A percentile compares a stretch with the other conserved stretches of the same genome.
phyloP scores from a whole-genome alignment of 2,888 invertebrate genomes.

The Electrophaes corylata region DNA sequence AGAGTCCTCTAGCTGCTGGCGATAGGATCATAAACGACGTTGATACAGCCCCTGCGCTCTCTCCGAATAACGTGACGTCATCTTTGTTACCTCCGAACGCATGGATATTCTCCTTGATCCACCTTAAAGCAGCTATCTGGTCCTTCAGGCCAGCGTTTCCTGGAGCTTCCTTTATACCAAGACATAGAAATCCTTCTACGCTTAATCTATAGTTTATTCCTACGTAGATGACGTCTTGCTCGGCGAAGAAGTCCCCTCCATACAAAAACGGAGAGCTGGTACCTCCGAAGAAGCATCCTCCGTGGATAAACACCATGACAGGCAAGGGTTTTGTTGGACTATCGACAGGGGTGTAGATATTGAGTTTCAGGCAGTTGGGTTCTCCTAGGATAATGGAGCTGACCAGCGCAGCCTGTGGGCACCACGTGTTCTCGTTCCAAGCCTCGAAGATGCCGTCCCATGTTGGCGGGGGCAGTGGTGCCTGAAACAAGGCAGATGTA shows the following conservation, averaged over 20 bases:
- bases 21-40: slow-evolving; percentile 69
- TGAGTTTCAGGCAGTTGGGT: slow-evolving; percentile 70
- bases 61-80: slow-evolving; percentile 74
- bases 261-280: slow-evolving; percentile 84
- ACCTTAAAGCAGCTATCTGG: slow-evolving; percentile 71
- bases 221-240: slow-evolving; percentile 84
- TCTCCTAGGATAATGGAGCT: slow-evolving; percentile 54
- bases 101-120: slow-evolving; percentile 70
- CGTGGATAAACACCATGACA: slow-evolving; percentile 87
- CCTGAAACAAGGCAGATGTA: slow-evolving; percentile 56
- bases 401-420: slow-evolving; percentile 64
- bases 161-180: slow-evolving; percentile 85
- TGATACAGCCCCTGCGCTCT: slow-evolving; percentile 76
- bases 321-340: slow-evolving; percentile 58
- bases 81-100: slow-evolving; percentile 73
- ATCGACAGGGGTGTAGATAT: slow-evolving; percentile 64
- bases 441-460: slow-evolving; percentile 75
- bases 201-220: slow-evolving; percentile 85
- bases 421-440: slow-evolving; percentile 68
- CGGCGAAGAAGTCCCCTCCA: slow-evolving; percentile 85
- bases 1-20: slow-evolving; percentile 65
- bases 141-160: slow-evolving; percentile 87
- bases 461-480: slow-evolving; percentile 66
- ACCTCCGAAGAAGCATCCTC: slow-evolving; percentile 85
- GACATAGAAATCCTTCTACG: slow-evolving; percentile 85